These are phyloP conservation scores for Chelmon rostratus DNA, from an alignment of 2,797 vertebrate genomes.

Conservation along the genomic window DNA sequence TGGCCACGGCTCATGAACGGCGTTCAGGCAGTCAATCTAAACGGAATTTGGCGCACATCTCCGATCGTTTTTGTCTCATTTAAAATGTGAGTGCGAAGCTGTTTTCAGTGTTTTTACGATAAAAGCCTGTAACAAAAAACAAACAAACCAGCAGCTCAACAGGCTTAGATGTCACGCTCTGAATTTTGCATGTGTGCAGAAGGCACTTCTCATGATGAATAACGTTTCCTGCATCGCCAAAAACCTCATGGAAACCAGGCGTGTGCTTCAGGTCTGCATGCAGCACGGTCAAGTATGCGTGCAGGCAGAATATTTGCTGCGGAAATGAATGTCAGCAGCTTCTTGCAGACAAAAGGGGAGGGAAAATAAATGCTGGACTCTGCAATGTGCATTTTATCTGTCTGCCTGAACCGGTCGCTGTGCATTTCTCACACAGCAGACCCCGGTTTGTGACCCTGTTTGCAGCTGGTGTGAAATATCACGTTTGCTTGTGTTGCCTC, in stretches of 20 bases:
- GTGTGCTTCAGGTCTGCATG: background rate
- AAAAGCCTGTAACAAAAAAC: background rate
- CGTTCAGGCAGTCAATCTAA: background rate
- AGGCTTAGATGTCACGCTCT: background rate
- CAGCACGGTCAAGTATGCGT: background rate
- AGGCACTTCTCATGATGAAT: background rate
- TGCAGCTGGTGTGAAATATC: constrained; percentile 32
- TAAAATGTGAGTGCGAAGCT: background rate
- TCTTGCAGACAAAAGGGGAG: constrained; percentile 18
- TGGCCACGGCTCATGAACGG: background rate
- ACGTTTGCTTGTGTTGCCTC: constrained; percentile 10
- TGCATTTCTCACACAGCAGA: constrained; percentile 10
- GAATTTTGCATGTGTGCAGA: accelerated
- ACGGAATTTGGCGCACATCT: background rate
- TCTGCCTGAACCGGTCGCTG: constrained; percentile 2
- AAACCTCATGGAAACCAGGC: background rate
- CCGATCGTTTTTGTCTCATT: background rate
- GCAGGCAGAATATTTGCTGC: background rate
- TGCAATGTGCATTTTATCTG: background rate
- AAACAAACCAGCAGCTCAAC: background rate
- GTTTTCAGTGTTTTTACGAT: background rate
- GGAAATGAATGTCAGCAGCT: constrained; percentile 25
- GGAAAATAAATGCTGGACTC: constrained; percentile 9
- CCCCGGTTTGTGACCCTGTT: constrained; percentile 29
- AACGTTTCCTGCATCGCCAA: background rate